Evolutionary conservation across 2,888 invertebrate species (phyloP).

Genomic region (Caenorhabditis panamensis): DNA sequence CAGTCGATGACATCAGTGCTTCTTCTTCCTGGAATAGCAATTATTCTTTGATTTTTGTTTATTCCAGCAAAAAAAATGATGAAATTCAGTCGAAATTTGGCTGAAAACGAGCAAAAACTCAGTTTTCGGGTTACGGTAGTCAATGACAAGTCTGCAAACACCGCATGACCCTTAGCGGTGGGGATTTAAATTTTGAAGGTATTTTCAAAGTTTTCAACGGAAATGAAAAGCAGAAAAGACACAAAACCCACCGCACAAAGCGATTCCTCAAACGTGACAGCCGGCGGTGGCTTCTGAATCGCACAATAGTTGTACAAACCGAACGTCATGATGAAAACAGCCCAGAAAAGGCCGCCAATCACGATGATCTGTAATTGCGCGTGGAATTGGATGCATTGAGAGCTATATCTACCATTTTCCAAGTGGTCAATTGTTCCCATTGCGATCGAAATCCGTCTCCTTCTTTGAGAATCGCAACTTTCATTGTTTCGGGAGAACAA

Average conservation of each 20-base stretch:
- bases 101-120: background rate
- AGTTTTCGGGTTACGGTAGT: too few species aligned
- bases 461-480: conserved; percentile 9
- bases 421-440: conserved; percentile 29
- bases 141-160: too few species aligned
- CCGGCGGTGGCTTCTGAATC: conserved; percentile 41
- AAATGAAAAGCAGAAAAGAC: background rate
- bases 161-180: too few species aligned
- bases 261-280: conserved; percentile 48
- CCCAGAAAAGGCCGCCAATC: conserved; percentile 40
- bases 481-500: conserved; percentile 2
- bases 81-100: background rate
- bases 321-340: conserved; percentile 23
- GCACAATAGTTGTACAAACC: conserved; percentile 48
- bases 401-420: conserved; percentile 6
- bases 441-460: conserved; percentile 43
- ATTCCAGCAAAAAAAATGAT: background rate
- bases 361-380: conserved; percentile 34
- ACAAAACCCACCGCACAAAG: conserved; percentile 34
- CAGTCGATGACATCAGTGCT: conserved; percentile 26
- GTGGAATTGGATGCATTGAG: background rate
- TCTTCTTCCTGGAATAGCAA: conserved; percentile 36
- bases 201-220: background rate
- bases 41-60: too few species aligned
- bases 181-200: background rate